Evolutionary conservation across 2,888 invertebrate genomes (phyloP).

Genomic region (Cylloceria caligata): DNA sequence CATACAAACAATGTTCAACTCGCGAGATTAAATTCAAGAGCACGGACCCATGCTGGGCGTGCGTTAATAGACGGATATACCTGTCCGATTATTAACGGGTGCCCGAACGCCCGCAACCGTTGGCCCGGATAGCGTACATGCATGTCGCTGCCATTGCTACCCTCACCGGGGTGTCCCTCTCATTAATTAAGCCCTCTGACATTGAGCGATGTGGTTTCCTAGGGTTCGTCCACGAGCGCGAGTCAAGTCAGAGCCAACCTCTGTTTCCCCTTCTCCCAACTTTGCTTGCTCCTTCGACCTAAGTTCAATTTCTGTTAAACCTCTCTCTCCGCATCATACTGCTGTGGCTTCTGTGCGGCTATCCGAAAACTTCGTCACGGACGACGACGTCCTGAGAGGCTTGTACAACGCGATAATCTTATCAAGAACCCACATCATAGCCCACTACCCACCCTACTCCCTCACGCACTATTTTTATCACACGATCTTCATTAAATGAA

Average conservation of each 20-base stretch:
- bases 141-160: slow-evolving; percentile 53
- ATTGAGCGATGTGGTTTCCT: slow-evolving; percentile 71
- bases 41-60: slow-evolving; percentile 45
- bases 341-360: slow-evolving; percentile 2
- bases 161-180: slow-evolving; percentile 67
- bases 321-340: background rate
- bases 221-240: slow-evolving; percentile 55
- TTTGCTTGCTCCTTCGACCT: slow-evolving; percentile 36
- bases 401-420: slow-evolving; percentile 37
- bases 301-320: slow-evolving; percentile 41
- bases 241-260: slow-evolving; percentile 25
- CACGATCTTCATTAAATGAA: slow-evolving; percentile 52
- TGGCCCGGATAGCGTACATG: slow-evolving; percentile 54
- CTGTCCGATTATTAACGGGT: slow-evolving; percentile 71
- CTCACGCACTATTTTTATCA: slow-evolving; percentile 18
- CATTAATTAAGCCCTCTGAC: slow-evolving; percentile 72
- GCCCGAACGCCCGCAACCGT: slow-evolving; percentile 58
- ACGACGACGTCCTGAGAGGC: slow-evolving; percentile 34
- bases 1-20: slow-evolving; percentile 48
- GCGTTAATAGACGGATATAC: slow-evolving; percentile 70
- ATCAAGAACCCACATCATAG: slow-evolving; percentile 18
- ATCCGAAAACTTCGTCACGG: slow-evolving; percentile 15
- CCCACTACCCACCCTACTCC: background rate
- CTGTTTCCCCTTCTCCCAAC: background rate
- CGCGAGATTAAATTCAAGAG: slow-evolving; percentile 66